Base-by-base conservation (phyloP, 2,888 invertebrate genomes). In the Melinaea menophilus region DNA sequence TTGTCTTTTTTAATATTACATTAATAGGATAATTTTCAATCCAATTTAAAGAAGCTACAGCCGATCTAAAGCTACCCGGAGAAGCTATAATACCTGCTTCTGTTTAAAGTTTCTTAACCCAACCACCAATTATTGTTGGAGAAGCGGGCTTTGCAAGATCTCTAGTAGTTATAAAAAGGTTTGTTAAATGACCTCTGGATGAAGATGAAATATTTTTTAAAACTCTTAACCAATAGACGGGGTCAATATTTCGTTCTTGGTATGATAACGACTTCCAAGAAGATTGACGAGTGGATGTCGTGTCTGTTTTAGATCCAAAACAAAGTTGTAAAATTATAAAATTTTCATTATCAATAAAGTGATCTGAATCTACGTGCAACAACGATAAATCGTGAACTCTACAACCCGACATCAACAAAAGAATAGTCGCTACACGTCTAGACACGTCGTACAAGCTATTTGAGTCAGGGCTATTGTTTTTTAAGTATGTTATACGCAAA, bases 221-320 rank as follows among this genome's bases (percentile, higher is more conserved):
- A 4, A 5, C 51, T 31, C 57, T 48, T n/a, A 66, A 37, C 67
- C 67, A 70, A 55, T 56, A 64, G 7, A 65, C 7, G 2, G 64
- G 65, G 45, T 66, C 47, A 5, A 54, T 62, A 55, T 70, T 69
- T 55, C 12, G 34, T 31, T 67, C 66, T 12, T 59, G 66, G 5
- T 59, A 55, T 5, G 56, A 4, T 31, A 48, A 13, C 12, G 69
- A 56, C 0, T 34, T 69, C 68, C 68, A 71, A 45, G 61, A 62
- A 4, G 68, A 70, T 56, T 70, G 69, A 41, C 60, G 65, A 46
- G 56, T 58, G 4, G 55, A 58, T 3, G 54, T 33, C 0, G 67
- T 61, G 55, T 72, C 70, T 7, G 72, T 71, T 60, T 72, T 71
- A 1, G 70, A 72, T 7, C 70, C 71, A 31, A 71, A 72, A 13